phyloP scores from a whole-genome alignment of 1,140 invertebrate species.

The Watersipora subatra region DNA sequence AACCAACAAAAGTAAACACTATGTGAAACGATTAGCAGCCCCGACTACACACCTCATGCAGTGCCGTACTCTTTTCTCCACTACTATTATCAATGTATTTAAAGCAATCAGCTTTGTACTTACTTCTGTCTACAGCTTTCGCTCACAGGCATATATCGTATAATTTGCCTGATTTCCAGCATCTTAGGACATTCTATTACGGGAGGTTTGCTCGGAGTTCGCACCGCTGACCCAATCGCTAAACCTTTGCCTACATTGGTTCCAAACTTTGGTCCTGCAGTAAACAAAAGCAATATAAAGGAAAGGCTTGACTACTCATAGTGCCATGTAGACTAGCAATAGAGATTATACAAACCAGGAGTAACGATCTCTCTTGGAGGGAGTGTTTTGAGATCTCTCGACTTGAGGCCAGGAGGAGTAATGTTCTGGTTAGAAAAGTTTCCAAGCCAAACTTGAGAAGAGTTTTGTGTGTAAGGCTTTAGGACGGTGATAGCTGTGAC shows the following conservation, averaged over 20 bases:
- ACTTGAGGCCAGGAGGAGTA: conserved; percentile 30
- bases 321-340: too few relatives aligned
- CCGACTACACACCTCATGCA: too few relatives aligned
- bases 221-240: conserved; percentile 21
- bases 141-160: conserved; percentile 33
- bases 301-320: too few relatives aligned
- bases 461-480: conserved; percentile 24
- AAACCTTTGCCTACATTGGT: conserved; percentile 31
- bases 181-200: conserved; percentile 29
- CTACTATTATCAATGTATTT: too few relatives aligned
- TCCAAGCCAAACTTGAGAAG: conserved; percentile 31
- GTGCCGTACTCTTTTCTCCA: too few relatives aligned
- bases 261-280: conserved; percentile 22
- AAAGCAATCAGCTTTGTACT: too few relatives aligned
- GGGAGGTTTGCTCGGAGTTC: conserved; percentile 14
- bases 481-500: conserved; percentile 32
- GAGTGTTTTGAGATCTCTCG: conserved; percentile 29
- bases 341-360: conserved; percentile 7
- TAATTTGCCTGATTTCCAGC: conserved; percentile 30
- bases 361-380: conserved; percentile 31
- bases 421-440: conserved; percentile 34
- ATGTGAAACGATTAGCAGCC: too few relatives aligned
- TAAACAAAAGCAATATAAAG: not conserved
- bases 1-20: too few relatives aligned
- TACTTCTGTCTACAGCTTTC: conserved; percentile 21